Base-by-base conservation (phyloP, 2,113 vertebrate species). In the Saimiri boliviensis region DNA sequence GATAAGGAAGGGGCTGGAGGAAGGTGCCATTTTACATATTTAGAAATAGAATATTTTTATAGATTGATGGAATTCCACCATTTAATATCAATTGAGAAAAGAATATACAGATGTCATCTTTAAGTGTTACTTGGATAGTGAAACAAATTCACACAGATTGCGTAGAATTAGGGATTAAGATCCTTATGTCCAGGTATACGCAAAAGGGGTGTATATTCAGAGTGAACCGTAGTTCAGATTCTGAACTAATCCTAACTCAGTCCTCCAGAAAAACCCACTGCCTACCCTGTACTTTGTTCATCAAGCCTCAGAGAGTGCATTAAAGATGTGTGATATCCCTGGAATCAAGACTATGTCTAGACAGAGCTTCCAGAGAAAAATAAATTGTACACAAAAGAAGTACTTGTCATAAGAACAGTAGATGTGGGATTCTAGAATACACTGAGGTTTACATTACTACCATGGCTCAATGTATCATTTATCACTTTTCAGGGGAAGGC, bases 311-410 rank as follows among this genome's bases (percentile, higher is more conserved):
- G 56, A 91, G 86, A 83, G 16, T n/a, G 1, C 32, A 52, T 79
- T 88, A 70, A 83, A 10, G 12, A 74, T 40, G 42, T 92, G 40
- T 8, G 32, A n/a, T n/a, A 91, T 84, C 86, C 42, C n/a, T 80
- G 30, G 77, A 88, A 86, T 89, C 40, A 74, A 79, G 73, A 32
- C 83, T 89, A 16, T 85, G 77, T 97, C 96, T 86, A 95, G 93
- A 97, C 89, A 93, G 80, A 93, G 63, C 85, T 96, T 96, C 94
- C 20, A 93, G 85, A 95, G 95, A 94, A 93, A 95, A 95, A 97
- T 89, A 77, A 93, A 95, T 93, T 85, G 77, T 54, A 89, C 73
- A 37, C 93, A 42, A 95, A 95, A 96, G 91, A 93, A 89, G 60
- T n/a, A 13, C 77, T 71, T 94, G 95, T 96, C 97, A 45, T 52